Base-by-base conservation (phyloP, 2,888 invertebrate species). In the Fabriciana adippe region DNA sequence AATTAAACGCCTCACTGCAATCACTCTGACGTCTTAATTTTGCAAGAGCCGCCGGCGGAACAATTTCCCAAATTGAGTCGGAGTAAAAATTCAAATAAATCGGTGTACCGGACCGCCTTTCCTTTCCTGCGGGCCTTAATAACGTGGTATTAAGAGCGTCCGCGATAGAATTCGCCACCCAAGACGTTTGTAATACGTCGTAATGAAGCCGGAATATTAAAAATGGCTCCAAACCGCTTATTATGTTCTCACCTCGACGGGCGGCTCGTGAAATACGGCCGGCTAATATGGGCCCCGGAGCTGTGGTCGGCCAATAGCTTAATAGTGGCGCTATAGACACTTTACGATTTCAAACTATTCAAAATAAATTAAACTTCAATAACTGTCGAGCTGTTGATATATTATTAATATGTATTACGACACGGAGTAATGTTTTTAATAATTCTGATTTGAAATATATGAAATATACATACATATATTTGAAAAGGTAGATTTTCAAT, bases 111-210 rank as follows among this genome's bases (percentile, higher is more conserved):
- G 78, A 76, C 83, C 89, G 87, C 88, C 89, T 75, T 78, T 79
- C 79, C 78, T 41, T 78, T 77, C 86, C 88, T 81, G 80, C 78
- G 77, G 80, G 83, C 86, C 88, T 85, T 92, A 92, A 92, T 91
- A 89, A 84, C 90, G 81, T 82, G 78, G 86, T 81, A 92, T 91
- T 91, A 92, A 88, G 89, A 87, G 84, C 88, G 90, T 87, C 86
- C 90, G 90, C 92, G 89, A 90, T 92, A 91, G 91, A 90, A 92
- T 91, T 91, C 91, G 90, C 92, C 92, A 92, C 92, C 92, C 92
- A 92, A 90, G 92, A 90, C 88, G 92, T 86, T 87, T 88, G 90
- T 91, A 92, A 92, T 92, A 90, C 86, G 89, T 85, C 86, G 90
- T 92, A 92, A 92, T 91, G 90, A 92, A 90, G 90, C 90, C 81